Base-by-base conservation (phyloP, 2,888 invertebrate genomes). In the Ichneumoninae sp. region DNA sequence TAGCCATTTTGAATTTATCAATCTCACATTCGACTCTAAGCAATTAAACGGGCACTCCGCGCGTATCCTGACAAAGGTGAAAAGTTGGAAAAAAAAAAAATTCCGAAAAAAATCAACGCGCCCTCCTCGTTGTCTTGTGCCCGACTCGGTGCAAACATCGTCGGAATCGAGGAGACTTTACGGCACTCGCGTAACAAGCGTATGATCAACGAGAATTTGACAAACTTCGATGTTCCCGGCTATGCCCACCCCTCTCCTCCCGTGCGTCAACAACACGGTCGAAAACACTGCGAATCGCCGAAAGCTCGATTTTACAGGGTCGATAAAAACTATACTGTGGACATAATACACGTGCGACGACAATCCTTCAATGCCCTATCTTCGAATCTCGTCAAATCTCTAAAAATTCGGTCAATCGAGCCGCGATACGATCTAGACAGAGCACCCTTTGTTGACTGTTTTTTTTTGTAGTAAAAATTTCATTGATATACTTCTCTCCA, bases 1-100 rank as follows among this genome's bases (percentile, higher is more conserved):
- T 86, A 85, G 90, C 90, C 90, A 90, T 90, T 87, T 90, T 90
- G 90, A 88, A 90, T 89, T 86, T 87, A 87, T 88, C 85, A 89
- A 82, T 80, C 76, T 82, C 50, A 68, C 82, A 74, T 65, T 75
- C 65, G 77, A 82, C 66, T 82, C 62, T 26, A 19, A 79, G 65
- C 82, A 84, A 81, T 86, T 80, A 74, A 79, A 54, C 62, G 47
- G 6, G 33, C 33, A 4, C 62, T 62, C 16, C 13, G 33, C n/a
- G 30, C 16, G 13, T 62, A 30, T 33, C 33, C n/a, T 30, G 62
- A 62, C 62, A 16, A 6, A 6, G 16, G 44, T 47, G 4, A 47
- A 13, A 57, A 57, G 33, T 62, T 1, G 22, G 7, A 19, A 10
- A 13, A 66, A 66, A 40, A 33, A 30, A 62, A 30, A 62, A 62